phyloP scores from a whole-genome alignment of 2,797 vertebrate species.

The Labroides dimidiatus region DNA sequence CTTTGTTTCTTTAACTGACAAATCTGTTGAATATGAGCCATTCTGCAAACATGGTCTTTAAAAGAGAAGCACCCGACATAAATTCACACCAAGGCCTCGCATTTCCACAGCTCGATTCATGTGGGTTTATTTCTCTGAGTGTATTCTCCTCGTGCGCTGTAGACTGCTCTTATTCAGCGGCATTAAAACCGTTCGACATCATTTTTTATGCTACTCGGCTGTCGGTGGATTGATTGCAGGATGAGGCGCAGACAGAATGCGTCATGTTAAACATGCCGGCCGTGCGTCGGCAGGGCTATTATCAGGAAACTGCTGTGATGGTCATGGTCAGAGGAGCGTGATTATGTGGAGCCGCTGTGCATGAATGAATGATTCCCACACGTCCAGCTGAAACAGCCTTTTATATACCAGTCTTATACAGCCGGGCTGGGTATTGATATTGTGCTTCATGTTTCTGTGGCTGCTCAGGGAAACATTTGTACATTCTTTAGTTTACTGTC shows the following conservation, averaged over 20 bases:
- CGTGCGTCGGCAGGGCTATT: constrained; percentile 18
- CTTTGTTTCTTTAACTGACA: background rate
- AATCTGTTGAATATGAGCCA: background rate
- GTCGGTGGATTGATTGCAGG: background rate
- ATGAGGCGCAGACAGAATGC: constrained; percentile 8
- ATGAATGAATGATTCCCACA: constrained; percentile 36
- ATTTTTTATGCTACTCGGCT: background rate
- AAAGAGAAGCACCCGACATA: background rate
- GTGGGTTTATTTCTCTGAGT: background rate
- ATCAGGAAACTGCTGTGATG: constrained; percentile 11
- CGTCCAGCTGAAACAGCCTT: constrained; percentile 8
- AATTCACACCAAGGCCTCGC: background rate
- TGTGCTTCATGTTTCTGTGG: constrained; percentile 22
- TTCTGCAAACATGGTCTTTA: background rate
- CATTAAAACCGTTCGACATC: constrained; percentile 1
- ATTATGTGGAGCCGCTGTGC: constrained; percentile 21
- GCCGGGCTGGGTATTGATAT: constrained; percentile 29
- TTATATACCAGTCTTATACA: background rate
- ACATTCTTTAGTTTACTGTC: constrained; percentile 47
- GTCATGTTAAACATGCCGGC: constrained; percentile 12
- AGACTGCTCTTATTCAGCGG: background rate
- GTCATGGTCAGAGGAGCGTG: constrained; percentile 19
- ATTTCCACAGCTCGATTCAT: no score
- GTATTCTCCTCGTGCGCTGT: background rate
- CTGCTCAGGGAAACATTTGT: constrained; percentile 46